These are phyloP conservation scores for Progne subis DNA, from an alignment of 2,113 vertebrate genomes.

Conservation along the genomic window DNA sequence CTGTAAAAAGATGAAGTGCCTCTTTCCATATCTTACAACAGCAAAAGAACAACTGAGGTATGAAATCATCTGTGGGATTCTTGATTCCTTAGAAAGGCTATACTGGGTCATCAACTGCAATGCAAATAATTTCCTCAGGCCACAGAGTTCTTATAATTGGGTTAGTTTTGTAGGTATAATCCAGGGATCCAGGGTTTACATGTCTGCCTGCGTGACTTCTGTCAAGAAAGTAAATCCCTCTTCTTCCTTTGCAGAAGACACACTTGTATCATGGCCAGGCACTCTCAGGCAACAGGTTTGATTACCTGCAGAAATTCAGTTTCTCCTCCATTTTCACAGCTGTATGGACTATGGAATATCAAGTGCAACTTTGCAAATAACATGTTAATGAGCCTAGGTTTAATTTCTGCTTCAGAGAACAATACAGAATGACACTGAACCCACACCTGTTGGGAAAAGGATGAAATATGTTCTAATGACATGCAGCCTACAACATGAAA, in stretches of 20 bases:
- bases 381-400: neutral
- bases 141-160: neutral
- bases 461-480: neutral
- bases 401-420: neutral
- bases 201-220: neutral
- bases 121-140: neutral
- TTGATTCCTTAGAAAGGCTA: neutral
- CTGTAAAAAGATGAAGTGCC: neutral
- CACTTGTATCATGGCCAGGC: neutral
- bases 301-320: neutral
- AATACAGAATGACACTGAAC: neutral
- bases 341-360: neutral
- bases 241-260: neutral
- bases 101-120: neutral
- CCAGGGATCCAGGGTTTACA: neutral
- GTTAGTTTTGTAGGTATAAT: neutral
- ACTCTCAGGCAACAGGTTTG: neutral
- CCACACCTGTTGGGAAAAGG: neutral
- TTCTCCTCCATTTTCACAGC: neutral
- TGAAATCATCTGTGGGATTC: neutral
- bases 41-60: neutral
- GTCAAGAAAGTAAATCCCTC: neutral
- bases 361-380: neutral
- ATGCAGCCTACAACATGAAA: neutral
- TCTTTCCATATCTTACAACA: neutral